Conservation (phyloP, 2,797 vertebrate species). For the Nothura maculosa region DNA sequence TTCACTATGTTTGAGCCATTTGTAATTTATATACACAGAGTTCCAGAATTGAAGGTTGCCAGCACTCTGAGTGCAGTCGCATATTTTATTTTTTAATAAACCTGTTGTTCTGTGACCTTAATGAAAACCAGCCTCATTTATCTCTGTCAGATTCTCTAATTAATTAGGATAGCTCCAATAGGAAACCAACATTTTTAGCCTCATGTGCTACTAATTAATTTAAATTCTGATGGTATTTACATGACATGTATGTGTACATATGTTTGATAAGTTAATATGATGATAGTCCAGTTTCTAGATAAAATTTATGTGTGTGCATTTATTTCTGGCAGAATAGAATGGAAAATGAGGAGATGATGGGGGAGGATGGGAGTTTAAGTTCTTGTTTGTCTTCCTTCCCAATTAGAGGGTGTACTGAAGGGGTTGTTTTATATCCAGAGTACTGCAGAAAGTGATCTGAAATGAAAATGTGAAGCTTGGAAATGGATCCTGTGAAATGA, state of each 20-base stretch:
- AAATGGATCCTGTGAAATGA: constrained; percentile 12
- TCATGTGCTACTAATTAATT: not conserved
- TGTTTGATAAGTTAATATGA: not conserved
- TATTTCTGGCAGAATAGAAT: not conserved
- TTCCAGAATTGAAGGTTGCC: not conserved
- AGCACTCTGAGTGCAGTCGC: not conserved
- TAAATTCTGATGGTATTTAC: not conserved
- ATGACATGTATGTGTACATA: not conserved
- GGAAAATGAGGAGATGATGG: not conserved
- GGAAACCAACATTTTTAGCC: not conserved
- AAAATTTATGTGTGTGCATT: not conserved
- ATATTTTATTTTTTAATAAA: not conserved
- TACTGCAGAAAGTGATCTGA: constrained; percentile 25
- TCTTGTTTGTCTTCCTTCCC: not conserved
- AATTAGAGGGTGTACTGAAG: not conserved
- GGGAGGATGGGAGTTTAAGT: not conserved
- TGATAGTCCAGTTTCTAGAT: not conserved
- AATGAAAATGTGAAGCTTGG: constrained; percentile 34
- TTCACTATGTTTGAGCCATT: not conserved
- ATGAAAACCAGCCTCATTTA: not conserved
- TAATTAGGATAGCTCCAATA: not conserved
- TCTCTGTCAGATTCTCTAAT: not conserved
- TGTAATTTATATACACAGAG: not conserved
- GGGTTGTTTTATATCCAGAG: not conserved
- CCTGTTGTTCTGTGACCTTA: not conserved